Evolutionary conservation across 2,888 invertebrate genomes (phyloP).

Genomic region (Cephus nigrinus): DNA sequence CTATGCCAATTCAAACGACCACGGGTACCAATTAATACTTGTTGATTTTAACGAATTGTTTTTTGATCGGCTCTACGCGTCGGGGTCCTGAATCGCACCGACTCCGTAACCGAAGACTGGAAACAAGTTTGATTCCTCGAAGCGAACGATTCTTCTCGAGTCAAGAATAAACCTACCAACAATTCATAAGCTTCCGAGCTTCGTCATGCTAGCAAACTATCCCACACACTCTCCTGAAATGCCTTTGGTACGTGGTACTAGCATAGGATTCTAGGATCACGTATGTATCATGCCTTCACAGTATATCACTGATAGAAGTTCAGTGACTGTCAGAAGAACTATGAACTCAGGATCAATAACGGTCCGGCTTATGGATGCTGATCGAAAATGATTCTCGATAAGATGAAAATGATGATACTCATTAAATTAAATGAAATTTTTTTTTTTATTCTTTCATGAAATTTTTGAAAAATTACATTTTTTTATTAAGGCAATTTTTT

Average conservation of each 20-base stretch:
- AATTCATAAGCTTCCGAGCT: slow-evolving; percentile 50
- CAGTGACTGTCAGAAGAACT: slow-evolving; percentile 41
- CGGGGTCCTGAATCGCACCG: background rate
- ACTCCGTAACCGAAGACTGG: background rate
- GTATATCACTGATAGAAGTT: slow-evolving; percentile 34
- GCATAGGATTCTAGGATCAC: background rate
- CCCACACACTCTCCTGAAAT: slow-evolving; percentile 22
- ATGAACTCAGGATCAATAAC: slow-evolving; percentile 15
- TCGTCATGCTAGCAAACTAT: slow-evolving; percentile 60
- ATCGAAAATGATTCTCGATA: background rate
- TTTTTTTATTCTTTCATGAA: too few species aligned
- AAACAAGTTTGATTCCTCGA: background rate
- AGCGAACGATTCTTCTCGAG: slow-evolving; percentile 26
- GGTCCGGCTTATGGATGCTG: background rate
- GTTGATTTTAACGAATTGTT: background rate
- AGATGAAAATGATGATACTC: background rate
- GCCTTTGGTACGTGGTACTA: background rate
- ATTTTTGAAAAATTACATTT: background rate
- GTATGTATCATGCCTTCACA: slow-evolving; percentile 24
- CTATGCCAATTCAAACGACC: too few species aligned
- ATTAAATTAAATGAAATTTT: background rate
- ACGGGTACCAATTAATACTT: too few species aligned
- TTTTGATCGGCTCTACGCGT: background rate
- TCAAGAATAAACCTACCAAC: slow-evolving; percentile 51
- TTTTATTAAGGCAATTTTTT: background rate